Evolutionary conservation across 2,797 vertebrate species (phyloP).

Genomic region (Gadopsis marmoratus): DNA sequence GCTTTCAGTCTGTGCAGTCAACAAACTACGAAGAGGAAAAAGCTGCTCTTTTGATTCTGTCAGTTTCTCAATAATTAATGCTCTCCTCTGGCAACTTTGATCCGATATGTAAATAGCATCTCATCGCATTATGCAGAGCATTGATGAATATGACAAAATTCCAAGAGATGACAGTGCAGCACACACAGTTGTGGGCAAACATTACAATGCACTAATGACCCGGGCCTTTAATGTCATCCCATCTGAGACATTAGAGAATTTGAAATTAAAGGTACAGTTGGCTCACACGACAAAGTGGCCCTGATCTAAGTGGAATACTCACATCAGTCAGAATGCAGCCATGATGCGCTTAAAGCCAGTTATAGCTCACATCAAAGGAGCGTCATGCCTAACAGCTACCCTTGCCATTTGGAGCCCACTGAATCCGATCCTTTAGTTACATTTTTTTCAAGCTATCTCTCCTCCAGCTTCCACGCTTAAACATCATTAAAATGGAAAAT

Average conservation of each 20-base stretch:
- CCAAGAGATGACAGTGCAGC: slow-evolving; percentile 77
- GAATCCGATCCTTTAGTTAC: slow-evolving; percentile 78
- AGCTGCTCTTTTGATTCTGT: slow-evolving; percentile 81
- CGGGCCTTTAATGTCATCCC: slow-evolving; percentile 74
- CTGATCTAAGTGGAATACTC: slow-evolving; percentile 72
- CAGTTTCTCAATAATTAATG: slow-evolving; percentile 86
- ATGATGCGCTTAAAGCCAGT: slow-evolving; percentile 82
- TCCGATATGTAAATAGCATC: slow-evolving; percentile 84
- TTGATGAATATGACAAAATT: slow-evolving; percentile 82
- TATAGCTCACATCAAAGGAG: slow-evolving; percentile 84
- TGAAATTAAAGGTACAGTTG: slow-evolving; percentile 87
- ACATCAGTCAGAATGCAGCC: slow-evolving; percentile 79
- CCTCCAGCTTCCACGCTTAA: slow-evolving; percentile 77
- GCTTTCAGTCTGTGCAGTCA: slow-evolving; percentile 77
- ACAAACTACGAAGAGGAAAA: slow-evolving; percentile 74
- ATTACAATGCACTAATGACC: slow-evolving; percentile 82
- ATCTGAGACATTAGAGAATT: slow-evolving; percentile 84
- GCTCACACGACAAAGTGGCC: slow-evolving; percentile 73
- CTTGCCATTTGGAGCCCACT: slow-evolving; percentile 82
- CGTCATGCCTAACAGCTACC: slow-evolving; percentile 80
- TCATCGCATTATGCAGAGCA: slow-evolving; percentile 76
- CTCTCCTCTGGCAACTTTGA: slow-evolving; percentile 82
- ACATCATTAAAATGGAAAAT: slow-evolving; percentile 84
- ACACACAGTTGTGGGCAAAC: slow-evolving; percentile 65
- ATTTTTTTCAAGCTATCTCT: slow-evolving; percentile 73